Evolutionary conservation across 2,888 invertebrate genomes (phyloP), one percentile per base, ranked within the genome.

Genomic region (Rhabditophanes sp.): DNA sequence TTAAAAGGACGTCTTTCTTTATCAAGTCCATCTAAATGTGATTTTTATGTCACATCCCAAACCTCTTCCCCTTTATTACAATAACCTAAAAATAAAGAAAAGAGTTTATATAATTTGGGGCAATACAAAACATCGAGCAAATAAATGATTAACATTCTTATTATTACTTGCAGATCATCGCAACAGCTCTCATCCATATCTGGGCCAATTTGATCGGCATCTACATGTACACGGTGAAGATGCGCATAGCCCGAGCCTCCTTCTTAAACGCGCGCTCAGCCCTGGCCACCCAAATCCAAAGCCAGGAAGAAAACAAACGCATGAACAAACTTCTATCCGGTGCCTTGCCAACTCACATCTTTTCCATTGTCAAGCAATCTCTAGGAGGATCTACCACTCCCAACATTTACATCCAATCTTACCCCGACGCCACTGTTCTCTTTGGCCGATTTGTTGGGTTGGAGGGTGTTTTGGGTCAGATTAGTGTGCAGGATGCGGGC

Each of bases 121-220:
- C n/a, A n/a, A n/a, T n/a, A n/a, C n/a, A n/a, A n/a, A n/a, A n/a
- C n/a, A n/a, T n/a, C n/a, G n/a, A n/a, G n/a, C n/a, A n/a, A n/a
- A n/a, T n/a, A n/a, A n/a, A n/a, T n/a, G n/a, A n/a, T n/a, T n/a
- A n/a, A n/a, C n/a, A n/a, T n/a, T n/a, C n/a, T n/a, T n/a, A n/a
- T n/a, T n/a, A n/a, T 38, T 33, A 29, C 4, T 42, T 52, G 33
- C 48, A 60, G 60, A 32, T 60, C 16, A 36, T 61, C 17, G 56
- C 60, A 4, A 44, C 51, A 9, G 35, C 53, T 12, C 44, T 60
- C 25, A 48, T 55, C 6, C 60, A 61, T 42, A 41, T 54, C 25
- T 60, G 60, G 60, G 36, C 46, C 20, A 46, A 56, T 39, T 50
- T 58, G 39, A 46, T 59, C 30, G 53, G 56, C 17, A 45, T 60